These are phyloP conservation scores for Muntiacus muntjak DNA, from an alignment of 2,113 vertebrate species.

Conservation along the genomic window DNA sequence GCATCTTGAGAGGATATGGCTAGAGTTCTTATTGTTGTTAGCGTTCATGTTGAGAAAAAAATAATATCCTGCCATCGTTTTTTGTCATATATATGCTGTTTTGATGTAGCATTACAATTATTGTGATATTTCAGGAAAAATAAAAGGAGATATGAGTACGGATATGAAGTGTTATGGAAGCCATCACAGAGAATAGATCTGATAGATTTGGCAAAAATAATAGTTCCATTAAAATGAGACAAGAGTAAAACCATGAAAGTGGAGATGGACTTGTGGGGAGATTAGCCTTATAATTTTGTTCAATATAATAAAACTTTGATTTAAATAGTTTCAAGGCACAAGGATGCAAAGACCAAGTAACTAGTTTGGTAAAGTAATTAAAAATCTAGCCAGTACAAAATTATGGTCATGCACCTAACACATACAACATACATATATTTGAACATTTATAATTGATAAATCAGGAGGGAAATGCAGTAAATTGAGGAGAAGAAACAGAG, in stretches of 20 bases:
- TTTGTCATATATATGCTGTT: neutral
- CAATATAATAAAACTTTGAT: neutral
- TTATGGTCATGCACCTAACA: neutral
- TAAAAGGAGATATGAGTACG: neutral
- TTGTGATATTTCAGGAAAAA: neutral
- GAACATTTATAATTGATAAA: neutral
- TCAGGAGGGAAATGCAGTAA: neutral
- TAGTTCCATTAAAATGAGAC: neutral
- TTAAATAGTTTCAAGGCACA: neutral
- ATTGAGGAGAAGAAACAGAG: neutral
- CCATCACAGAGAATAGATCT: neutral
- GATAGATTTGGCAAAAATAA: neutral
- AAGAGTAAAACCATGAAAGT: neutral
- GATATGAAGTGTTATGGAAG: neutral
- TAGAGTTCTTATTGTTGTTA: neutral
- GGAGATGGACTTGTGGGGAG: neutral
- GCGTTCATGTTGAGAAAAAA: accelerated
- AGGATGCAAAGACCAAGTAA: neutral
- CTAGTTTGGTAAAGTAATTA: neutral
- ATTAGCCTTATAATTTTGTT: neutral
- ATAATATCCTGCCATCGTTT: neutral
- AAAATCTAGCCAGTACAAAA: neutral
- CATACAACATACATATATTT: neutral
- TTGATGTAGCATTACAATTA: neutral
- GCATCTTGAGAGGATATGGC: neutral